phyloP scores from a whole-genome alignment of 2,797 vertebrate genomes.

The Jordanella pulchra region DNA sequence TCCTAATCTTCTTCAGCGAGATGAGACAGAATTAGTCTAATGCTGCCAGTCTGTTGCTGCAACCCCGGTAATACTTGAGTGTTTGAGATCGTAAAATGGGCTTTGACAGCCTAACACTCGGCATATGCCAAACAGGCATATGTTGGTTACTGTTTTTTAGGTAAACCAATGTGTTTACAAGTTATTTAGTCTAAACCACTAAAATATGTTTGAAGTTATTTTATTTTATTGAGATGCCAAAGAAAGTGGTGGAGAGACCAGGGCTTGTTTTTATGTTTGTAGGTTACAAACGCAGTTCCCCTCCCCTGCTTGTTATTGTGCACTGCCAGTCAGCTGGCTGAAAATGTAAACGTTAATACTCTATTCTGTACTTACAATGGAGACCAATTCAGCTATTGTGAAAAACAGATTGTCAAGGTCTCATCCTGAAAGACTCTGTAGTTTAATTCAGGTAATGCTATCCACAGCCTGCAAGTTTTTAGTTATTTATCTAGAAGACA shows the following conservation, averaged over 20 bases:
- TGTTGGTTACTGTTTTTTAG: background rate
- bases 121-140: background rate
- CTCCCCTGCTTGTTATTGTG: background rate
- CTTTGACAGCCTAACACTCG: conserved; percentile 12
- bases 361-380: background rate
- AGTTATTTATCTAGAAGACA: too few species aligned
- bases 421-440: background rate
- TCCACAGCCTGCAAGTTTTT: too few species aligned
- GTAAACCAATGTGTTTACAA: background rate
- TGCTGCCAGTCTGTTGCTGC: conserved; percentile 31
- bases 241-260: background rate
- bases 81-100: conserved; percentile 7
- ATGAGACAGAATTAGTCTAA: conserved; percentile 34
- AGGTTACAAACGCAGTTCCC: background rate
- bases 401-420: background rate
- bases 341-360: background rate
- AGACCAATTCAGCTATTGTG: background rate
- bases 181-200: background rate
- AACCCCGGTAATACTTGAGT: conserved; percentile 8
- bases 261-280: background rate
- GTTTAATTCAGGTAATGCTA: too few species aligned
- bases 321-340: background rate
- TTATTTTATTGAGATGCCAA: background rate
- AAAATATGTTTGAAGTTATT: background rate
- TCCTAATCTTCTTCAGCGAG: conserved; percentile 53